A percentile compares a stretch with the other conserved stretches of the same genome.
Evolutionary conservation across 2,113 vertebrate genomes (phyloP).

Genomic region (Cyphomyrus plagiostoma): DNA sequence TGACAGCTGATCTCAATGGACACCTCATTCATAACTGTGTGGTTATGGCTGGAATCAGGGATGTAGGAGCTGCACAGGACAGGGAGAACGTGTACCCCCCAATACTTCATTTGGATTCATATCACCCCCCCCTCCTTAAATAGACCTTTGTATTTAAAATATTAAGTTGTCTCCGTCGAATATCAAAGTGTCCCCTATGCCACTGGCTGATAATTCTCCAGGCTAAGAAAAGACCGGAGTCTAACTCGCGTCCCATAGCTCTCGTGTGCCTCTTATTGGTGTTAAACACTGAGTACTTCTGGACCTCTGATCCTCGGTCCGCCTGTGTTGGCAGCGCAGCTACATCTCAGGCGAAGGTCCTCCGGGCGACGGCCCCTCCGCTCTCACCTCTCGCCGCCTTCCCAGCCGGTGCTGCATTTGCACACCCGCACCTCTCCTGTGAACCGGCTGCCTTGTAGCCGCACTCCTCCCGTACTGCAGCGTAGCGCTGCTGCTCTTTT

Average conservation of each 20-base stretch:
- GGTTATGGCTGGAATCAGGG: background rate
- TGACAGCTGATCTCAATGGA: background rate
- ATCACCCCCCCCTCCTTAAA: background rate
- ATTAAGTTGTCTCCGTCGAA: background rate
- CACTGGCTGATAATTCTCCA: background rate
- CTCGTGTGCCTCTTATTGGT: background rate
- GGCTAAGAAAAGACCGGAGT: background rate
- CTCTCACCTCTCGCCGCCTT: conserved; percentile 7
- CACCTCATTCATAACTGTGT: background rate
- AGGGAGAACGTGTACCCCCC: background rate
- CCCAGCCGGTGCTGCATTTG: conserved; percentile 11
- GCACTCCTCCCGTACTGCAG: conserved; percentile 2
- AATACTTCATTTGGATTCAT: background rate
- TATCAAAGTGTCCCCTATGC: background rate
- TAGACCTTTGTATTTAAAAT: background rate
- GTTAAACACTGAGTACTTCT: background rate
- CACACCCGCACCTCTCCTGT: background rate
- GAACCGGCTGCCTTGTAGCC: conserved; percentile 10
- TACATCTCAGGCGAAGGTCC: background rate
- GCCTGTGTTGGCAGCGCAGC: background rate
- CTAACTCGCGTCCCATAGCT: background rate
- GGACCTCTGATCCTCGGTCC: background rate
- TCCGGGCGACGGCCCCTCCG: background rate
- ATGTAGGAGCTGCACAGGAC: background rate
- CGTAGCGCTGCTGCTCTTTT: conserved; percentile 41